Base-by-base conservation (phyloP, 2,888 invertebrate species). In the Maniola hyperantus region DNA sequence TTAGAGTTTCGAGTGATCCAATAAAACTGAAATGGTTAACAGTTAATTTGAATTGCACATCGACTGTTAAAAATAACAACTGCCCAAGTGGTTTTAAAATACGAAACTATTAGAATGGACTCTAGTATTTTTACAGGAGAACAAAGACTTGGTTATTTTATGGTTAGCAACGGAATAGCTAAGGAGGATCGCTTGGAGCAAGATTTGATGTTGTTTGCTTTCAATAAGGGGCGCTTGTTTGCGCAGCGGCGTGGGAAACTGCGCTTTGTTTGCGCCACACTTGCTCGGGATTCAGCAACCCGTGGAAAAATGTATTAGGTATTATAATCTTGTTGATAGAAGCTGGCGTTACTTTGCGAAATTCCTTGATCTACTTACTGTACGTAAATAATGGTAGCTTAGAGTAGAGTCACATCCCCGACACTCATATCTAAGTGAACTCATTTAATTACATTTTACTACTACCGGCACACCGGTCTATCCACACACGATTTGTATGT, bases 171-270 rank as follows among this genome's bases (percentile, higher is more conserved):
- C 67, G 64, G 67, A 71, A 70, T 65, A 66, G 64, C 58, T 64
- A 50, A 44, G 57, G 64, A 65, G 55, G 50, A 66, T 61, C 64
- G 63, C 60, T 57, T 26, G 60, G 48, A 60, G 70, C 80, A 66
- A 73, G 74, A 73, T 81, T 78, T 87, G 87, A 88, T 85, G 82
- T 84, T 89, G 88, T 90, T 88, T 89, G 78, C 83, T 85, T 89
- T 90, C 89, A 87, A 89, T 89, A 87, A 85, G 82, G 82, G 83
- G 77, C 83, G 80, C 84, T 87, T 82, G 83, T 73, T 67, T 71
- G 70, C 72, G 64, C 42, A 57, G 20, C 57, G 62, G 59, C 75
- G 75, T 77, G 77, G 74, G 79, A 79, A 77, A 65, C 66, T 65
- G 71, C 74, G 70, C 67, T 68, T 66, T 67, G 62, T 70, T 53